Base-by-base conservation (phyloP, 2,797 vertebrate species). In the Labeo calbasu region DNA sequence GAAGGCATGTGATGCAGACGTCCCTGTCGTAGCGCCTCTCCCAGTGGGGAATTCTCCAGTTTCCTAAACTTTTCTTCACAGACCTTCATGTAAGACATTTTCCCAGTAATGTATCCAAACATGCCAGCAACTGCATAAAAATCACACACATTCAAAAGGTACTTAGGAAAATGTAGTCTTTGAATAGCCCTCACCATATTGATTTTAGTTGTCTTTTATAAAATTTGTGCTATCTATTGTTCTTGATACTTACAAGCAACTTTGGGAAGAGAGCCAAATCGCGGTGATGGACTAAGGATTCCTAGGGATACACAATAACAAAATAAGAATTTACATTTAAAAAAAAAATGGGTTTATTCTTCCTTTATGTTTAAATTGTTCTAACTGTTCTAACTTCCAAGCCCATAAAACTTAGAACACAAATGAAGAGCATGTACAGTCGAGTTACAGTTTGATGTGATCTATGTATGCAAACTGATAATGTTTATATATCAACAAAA, bases 11-110 rank as follows among this genome's bases (percentile, higher is more conserved):
- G 85, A 46, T 86, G 92, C 43, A 84, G 61, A 46, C 89, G 90
- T 85, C 91, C 89, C 87, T 94, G 94, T 59, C 94, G 93, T 1
- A 96, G 88, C 71, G 92, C 93, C 78, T 96, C 94, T 93, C 94
- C 96, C 77, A 96, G 90, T 2, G 95, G 95, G 13, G 95, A 96
- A 91, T 96, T 96, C 87, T 96, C 94, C 75, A 96, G 92, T 79
- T 92, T 95, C 91, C 92, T 94, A 88, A 97, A 95, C 90, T 96
- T 97, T 88, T 95, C 94, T 14, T 94, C 92, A 90, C 96, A 97
- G 77, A 90, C 88, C 78, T 92, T 95, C 90, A 95, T 89, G 23
- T 96, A 97, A n/a, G 96, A 96, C 86, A 96, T 88, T 88, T 96
- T 96, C 87, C 96, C 96, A 78, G 88, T 91, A 87, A 97, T 69